These are phyloP conservation scores for Ictidomys tridecemlineatus DNA, from an alignment of 2,113 vertebrate genomes.

Conservation along the genomic window DNA sequence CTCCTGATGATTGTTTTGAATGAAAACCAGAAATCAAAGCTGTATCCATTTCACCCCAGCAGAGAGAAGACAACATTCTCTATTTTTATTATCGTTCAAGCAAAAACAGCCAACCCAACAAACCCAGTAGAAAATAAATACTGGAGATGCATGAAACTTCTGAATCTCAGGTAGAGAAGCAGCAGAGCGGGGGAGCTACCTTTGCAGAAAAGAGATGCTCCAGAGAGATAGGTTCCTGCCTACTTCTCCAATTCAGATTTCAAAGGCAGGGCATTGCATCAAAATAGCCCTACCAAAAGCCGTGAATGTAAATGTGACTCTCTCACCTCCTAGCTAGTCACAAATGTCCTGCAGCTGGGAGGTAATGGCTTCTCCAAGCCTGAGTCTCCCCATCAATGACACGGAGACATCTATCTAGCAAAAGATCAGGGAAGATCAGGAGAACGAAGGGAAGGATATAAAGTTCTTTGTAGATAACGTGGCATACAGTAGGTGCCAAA, in stretches of 20 bases:
- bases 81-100: slow-evolving; percentile 5
- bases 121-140: neutral
- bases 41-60: neutral
- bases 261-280: neutral
- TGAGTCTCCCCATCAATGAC: neutral
- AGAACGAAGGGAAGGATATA: neutral
- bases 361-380: neutral
- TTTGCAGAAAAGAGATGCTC: neutral
- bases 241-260: neutral
- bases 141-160: neutral
- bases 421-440: neutral
- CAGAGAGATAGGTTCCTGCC: neutral
- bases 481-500: neutral
- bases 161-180: neutral
- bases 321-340: neutral
- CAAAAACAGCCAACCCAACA: neutral
- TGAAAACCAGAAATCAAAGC: neutral
- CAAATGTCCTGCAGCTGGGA: no score
- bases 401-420: neutral
- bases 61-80: neutral
- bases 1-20: neutral
- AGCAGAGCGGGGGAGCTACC: neutral
- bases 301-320: neutral
- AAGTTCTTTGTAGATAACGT: neutral
- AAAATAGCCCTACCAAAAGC: neutral